Evolutionary conservation across 2,797 vertebrate species (phyloP).

Genomic region (Helicolenus hilgendorfi): DNA sequence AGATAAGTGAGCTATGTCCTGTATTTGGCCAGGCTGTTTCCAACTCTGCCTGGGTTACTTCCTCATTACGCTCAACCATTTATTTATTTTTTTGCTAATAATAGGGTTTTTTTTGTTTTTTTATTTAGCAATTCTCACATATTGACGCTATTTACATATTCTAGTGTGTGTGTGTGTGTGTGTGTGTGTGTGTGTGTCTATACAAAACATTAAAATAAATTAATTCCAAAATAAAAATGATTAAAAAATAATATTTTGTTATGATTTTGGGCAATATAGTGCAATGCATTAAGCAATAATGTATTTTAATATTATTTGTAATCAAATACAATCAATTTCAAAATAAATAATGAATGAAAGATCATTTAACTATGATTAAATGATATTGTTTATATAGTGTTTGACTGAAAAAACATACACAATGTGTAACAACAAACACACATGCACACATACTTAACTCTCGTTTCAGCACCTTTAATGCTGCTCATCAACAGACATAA

Average conservation of each 20-base stretch:
- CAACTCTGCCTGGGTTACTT: neutral
- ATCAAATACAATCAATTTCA: neutral
- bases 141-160: neutral
- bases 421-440: neutral
- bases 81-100: neutral
- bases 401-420: neutral
- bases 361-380: neutral
- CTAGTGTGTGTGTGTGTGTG: neutral
- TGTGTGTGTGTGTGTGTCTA: neutral
- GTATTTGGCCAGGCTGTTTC: neutral
- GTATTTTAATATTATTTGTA: neutral
- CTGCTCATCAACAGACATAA: slow-evolving; percentile 10
- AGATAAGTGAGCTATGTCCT: neutral
- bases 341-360: neutral
- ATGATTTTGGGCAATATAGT: neutral
- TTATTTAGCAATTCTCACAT: neutral
- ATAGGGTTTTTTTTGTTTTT: neutral
- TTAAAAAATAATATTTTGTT: neutral
- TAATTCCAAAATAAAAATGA: accelerated
- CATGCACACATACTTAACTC: neutral
- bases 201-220: neutral
- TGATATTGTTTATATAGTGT: neutral
- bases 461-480: neutral
- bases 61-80: neutral
- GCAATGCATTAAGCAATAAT: neutral